These are phyloP conservation scores for Petrolisthes manimaculis DNA, from an alignment of 2,888 invertebrate species.

Conservation along the genomic window DNA sequence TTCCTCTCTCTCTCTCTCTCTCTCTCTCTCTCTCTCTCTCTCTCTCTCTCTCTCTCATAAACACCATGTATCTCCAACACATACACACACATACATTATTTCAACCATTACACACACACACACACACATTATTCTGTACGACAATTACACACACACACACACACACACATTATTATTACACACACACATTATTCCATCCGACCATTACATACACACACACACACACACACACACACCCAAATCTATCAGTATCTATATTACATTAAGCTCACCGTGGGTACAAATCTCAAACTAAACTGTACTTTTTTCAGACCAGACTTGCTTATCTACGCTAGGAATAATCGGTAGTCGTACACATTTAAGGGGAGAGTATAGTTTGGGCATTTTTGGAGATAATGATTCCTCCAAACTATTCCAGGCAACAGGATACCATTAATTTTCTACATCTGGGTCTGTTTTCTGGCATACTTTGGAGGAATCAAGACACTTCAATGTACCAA, in stretches of 20 bases:
- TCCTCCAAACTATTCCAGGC: too few species aligned
- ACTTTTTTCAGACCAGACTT: too few species aligned
- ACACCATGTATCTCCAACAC: neutral
- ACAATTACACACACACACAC: neutral
- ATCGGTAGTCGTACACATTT: too few species aligned
- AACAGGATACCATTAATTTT: too few species aligned
- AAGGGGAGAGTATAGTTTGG: too few species aligned
- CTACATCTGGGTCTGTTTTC: too few species aligned
- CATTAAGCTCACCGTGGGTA: neutral
- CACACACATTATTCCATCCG: neutral
- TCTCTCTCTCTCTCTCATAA: neutral
- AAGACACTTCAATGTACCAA: too few species aligned
- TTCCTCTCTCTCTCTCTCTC: neutral
- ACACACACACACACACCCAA: neutral
- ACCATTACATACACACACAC: neutral
- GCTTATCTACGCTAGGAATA: too few species aligned
- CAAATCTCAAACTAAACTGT: too few species aligned
- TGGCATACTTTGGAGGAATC: too few species aligned
- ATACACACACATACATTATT: neutral
- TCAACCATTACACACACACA: neutral
- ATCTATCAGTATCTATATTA: neutral
- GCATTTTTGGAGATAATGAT: too few species aligned
- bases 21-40: constrained; percentile 20
- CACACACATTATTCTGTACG: neutral
- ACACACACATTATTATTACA: neutral